Base-by-base conservation (phyloP, 2,888 invertebrate species). In the Melitaea athalia region DNA sequence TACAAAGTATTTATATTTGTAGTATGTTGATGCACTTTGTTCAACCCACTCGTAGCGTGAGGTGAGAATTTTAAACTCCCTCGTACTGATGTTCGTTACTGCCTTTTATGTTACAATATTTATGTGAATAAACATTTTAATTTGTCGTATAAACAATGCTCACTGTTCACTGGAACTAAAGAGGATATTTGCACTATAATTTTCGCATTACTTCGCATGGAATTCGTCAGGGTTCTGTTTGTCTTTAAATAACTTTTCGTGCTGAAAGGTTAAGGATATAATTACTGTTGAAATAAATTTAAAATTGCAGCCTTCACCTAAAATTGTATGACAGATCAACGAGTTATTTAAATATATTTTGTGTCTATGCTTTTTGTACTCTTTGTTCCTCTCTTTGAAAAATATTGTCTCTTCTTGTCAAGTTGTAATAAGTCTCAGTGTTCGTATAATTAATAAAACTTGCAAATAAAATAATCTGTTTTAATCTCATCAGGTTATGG, bases 21-120 rank as follows among this genome's bases (percentile, higher is more conserved):
- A 24, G 24, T 24, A 24, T 24, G 24, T 52, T 52, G 17, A 52
- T 24, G 52, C 24, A 52, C 15, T 61, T 66, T 66, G 47, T 61
- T 66, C 61, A 66, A 66, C 66, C 55, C 31, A 50, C 53, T 17
- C 66, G 5, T 50, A n/a, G 33, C 24, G 12, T 31, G 24, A 45
- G 60, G 59, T 65, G 65, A 52, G 33, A 60, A 60, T 50, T 65
- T 65, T 33, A 55, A 53, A 66, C 66, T 55, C 53, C 61, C 66
- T 66, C 52, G 61, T 53, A 61, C 45, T 45, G 53, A 61, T 61
- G 45, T 66, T 55, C 17, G 61, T 61, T 61, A 38, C 53, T 55
- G 61, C 66, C 66, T 66, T 61, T 61, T 66, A 61, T 66, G 66
- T 55, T 47, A 53, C 66, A 55, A 61, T 55, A 55, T 8, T 17